These are phyloP conservation scores for Paralichthys olivaceus DNA, from an alignment of 2,113 vertebrate species.

Conservation along the genomic window DNA sequence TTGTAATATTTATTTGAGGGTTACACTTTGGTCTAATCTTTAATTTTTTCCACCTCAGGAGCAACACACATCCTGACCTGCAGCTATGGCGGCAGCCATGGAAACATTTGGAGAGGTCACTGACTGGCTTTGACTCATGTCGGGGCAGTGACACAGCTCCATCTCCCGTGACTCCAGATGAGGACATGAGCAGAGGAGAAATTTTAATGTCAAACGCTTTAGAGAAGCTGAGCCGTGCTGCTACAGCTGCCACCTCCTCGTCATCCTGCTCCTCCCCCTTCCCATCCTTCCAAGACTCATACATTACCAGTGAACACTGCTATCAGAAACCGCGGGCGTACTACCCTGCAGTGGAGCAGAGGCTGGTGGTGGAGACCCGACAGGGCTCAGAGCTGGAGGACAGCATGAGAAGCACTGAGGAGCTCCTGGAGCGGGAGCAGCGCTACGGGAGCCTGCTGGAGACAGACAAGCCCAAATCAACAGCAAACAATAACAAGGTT, in stretches of 20 bases:
- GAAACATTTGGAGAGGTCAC: conserved; percentile 87
- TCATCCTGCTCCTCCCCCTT: conserved; percentile 70
- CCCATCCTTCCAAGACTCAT: conserved; percentile 90
- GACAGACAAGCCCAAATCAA: conserved; percentile 82
- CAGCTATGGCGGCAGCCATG: conserved; percentile 94
- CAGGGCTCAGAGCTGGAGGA: conserved; percentile 88
- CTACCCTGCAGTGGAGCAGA: conserved; percentile 93
- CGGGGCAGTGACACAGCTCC: conserved; percentile 58
- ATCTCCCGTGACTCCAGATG: conserved; percentile 66
- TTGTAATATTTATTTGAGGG: background rate
- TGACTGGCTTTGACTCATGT: conserved; percentile 74
- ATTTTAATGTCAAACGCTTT: conserved; percentile 71
- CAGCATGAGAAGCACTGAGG: conserved; percentile 87
- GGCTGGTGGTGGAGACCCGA: conserved; percentile 92
- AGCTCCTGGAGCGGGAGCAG: conserved; percentile 83
- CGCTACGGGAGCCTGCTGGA: conserved; percentile 87
- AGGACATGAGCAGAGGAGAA: conserved; percentile 73
- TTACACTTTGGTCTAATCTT: background rate
- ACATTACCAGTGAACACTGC: conserved; percentile 96
- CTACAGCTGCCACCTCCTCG: conserved; percentile 63
- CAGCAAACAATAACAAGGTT: conserved; percentile 85
- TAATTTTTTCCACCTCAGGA: conserved; percentile 76
- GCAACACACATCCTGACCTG: conserved; percentile 90
- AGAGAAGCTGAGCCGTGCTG: conserved; percentile 86
- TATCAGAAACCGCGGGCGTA: conserved; percentile 96